Base-by-base conservation (phyloP, 2,113 vertebrate genomes). In the Toxotes chatareus region DNA sequence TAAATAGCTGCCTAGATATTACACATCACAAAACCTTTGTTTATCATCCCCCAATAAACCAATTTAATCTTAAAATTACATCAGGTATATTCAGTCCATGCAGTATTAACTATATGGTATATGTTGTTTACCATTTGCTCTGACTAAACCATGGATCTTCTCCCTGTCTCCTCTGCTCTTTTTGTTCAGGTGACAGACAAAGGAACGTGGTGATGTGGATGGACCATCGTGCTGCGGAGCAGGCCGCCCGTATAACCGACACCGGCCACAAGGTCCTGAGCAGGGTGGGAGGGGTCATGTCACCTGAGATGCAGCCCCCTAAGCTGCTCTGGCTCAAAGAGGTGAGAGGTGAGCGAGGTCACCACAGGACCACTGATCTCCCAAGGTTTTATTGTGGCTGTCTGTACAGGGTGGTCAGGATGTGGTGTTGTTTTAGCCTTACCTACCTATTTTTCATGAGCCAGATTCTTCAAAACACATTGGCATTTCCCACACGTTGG, bases 151-250 rank as follows among this genome's bases (percentile, higher is more conserved):
- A 62, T 13, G 7, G 8, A 21, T 21, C 1, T 53, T 23, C 13
- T 60, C 10, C 5, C 21, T 42, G 56, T 38, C 44, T 62, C 10
- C 7, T n/a, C 32, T 51, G 36, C 0, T 32, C 1, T 7, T 14
- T 17, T 27, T 27, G 27, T 27, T 38, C 63, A 99, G 98, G 96
- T 17, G 90, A 95, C 71, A 66, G 34, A 32, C 85, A 86, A 1
- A 95, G 94, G 87, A 98, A 99, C n/a, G 85, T 98, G 86, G 95
- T 99, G 67, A 97, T 99, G 98, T 99, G 98, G 98, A 96, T 99
- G 96, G 98, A 99, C 86, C 98, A 99, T 86, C 96, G 98, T 14
- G 97, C 97, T 0, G 91, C 82, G 23, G 96, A 91, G 68, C 97
- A 99, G 85, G 97, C 97, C 0, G 53, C 93, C 32, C 95, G 87